Evolutionary conservation across 2,113 vertebrate genomes (phyloP).

Genomic region (Lathamus discolor): DNA sequence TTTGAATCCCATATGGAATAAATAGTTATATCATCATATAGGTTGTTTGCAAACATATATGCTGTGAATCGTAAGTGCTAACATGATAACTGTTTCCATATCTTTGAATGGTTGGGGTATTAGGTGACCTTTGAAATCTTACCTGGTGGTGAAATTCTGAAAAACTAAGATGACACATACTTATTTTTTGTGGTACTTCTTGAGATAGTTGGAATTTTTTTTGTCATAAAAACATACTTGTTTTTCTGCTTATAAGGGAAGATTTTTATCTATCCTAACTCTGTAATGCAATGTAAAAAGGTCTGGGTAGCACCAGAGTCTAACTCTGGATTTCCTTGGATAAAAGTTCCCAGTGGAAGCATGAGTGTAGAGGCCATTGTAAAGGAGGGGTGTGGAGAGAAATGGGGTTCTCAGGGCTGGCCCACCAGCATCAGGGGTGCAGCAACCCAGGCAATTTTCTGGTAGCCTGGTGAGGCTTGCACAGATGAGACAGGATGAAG

Average conservation of each 20-base stretch:
- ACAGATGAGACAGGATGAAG: background rate
- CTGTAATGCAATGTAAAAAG: background rate
- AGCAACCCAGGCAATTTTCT: background rate
- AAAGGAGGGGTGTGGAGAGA: background rate
- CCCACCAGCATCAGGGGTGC: background rate
- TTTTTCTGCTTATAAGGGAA: background rate
- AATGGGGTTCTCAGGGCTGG: background rate
- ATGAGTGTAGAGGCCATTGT: background rate
- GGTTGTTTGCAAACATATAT: conserved; percentile 42
- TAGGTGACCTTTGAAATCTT: background rate
- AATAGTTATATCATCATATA: conserved; percentile 45
- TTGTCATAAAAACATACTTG: background rate
- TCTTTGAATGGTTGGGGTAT: background rate
- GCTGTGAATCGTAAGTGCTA: conserved; percentile 39
- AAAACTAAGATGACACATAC: background rate
- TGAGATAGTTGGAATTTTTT: background rate
- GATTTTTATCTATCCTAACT: background rate
- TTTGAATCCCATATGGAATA: conserved; percentile 43
- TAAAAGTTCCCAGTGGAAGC: background rate
- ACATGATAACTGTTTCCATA: conserved; percentile 62
- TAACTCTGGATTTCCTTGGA: background rate
- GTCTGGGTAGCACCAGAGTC: background rate
- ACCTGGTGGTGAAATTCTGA: background rate
- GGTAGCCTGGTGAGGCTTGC: background rate
- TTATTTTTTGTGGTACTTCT: background rate